Evolutionary conservation across 2,113 vertebrate species (phyloP), one percentile per base, ranked within the genome.

Genomic region (Mesitornis unicolor): DNA sequence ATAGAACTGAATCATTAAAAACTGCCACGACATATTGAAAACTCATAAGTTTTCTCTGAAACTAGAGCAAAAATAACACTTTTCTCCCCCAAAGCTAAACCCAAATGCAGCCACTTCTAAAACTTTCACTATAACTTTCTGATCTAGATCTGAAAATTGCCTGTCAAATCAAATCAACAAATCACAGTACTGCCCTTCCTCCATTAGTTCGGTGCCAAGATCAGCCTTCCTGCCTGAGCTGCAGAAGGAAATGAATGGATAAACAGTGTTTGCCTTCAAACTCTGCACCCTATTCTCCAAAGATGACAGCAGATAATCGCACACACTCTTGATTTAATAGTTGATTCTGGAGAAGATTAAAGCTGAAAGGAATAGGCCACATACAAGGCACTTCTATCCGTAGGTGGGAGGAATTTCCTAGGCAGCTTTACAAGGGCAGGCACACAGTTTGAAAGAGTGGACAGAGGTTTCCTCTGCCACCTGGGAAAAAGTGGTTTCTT

Each of bases 61-160:
- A 42, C 69, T 22, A 70, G 17, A 84, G 43, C 22, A 85, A 93
- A 95, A 96, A 56, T 31, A 81, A 54, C 42, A 35, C 22, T 89
- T 22, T 80, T 82, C 64, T 88, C 14, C 45, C 51, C 29, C 36
- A 36, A 77, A 91, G 69, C 57, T 82, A 26, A 87, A 57, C 57
- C 38, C 65, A 65, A 84, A 56, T 4, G 25, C 61, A 69, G 77
- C 17, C 70, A 35, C 59, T 91, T 87, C 70, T 25, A 47, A 83
- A 95, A 94, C 68, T 94, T 80, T 38, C 71, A 24, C 59, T 80
- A 7, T 21, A 86, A 84, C 88, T 95, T 95, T 71, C 82, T 84
- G 93, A 95, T 93, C 71, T 68, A 80, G 79, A 96, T 86, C 93
- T 87, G 90, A 74, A 96, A 96, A 96, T 94, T 88, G 82, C 91